Percentiles rank a stretch among this genome's conserved stretches.
phyloP scores from a whole-genome alignment of 1,140 invertebrate species.

The Macrobrachium nipponense region DNA sequence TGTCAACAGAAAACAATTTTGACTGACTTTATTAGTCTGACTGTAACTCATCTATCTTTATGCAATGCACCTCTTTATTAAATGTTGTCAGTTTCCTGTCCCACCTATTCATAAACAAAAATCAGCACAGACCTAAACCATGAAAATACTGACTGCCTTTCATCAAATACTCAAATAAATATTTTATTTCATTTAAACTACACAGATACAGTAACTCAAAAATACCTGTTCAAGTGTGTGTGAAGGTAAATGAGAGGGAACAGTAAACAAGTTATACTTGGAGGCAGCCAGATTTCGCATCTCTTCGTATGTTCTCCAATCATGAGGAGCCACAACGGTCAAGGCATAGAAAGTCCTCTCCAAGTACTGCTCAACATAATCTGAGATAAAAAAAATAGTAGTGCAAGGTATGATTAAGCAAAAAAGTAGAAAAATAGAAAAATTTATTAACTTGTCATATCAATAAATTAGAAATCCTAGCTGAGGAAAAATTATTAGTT shows the following conservation, averaged over 20 bases:
- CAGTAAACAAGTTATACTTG: constrained; percentile 84
- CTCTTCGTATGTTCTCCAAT: constrained; percentile 97
- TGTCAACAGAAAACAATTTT: no score
- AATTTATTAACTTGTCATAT: no score
- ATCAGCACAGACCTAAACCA: no score
- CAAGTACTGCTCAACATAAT: constrained; percentile 89
- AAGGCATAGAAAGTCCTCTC: constrained; percentile 97
- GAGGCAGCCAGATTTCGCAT: constrained; percentile 93
- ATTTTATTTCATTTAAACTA: not conserved
- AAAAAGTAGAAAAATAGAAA: constrained; percentile 68
- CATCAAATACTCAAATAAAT: not conserved
- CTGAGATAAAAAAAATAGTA: constrained; percentile 68
- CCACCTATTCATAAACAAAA: no score
- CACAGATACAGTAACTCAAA: not conserved
- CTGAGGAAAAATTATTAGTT: no score
- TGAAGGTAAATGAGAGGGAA: constrained; percentile 93
- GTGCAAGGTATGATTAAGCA: constrained; percentile 68
- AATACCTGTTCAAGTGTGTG: constrained; percentile 89
- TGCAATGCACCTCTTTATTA: no score
- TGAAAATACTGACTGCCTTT: not conserved
- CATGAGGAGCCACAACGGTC: constrained; percentile 95
- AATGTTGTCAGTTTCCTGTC: no score
- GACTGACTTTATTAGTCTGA: no score
- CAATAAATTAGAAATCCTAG: not conserved
- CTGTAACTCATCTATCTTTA: no score